Evolutionary conservation across 1,140 invertebrate species (phyloP).

Genomic region (Panagrolaimus sp.): DNA sequence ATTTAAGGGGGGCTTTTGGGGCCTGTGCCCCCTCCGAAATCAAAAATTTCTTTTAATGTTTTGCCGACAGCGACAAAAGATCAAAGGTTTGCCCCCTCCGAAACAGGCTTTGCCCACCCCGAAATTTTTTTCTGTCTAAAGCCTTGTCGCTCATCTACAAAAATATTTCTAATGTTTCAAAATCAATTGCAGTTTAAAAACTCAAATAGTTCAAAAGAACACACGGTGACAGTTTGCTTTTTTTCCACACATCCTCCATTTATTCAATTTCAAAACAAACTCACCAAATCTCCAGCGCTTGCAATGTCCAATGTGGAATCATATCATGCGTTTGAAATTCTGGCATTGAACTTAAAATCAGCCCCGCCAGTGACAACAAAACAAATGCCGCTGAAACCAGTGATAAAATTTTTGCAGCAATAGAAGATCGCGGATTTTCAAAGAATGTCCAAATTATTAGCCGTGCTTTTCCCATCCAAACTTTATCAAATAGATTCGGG

Average conservation of each 20-base stretch:
- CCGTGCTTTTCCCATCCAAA: slow-evolving; percentile 39
- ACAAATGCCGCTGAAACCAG: slow-evolving; percentile 54
- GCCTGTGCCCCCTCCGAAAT: too few relatives aligned
- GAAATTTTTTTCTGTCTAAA: too few relatives aligned
- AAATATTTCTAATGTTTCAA: too few relatives aligned
- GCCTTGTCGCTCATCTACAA: too few relatives aligned
- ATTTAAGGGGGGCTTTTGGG: too few relatives aligned
- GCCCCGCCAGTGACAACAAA: slow-evolving; percentile 49
- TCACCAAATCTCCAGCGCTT: slow-evolving; percentile 36
- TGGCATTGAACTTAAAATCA: slow-evolving; percentile 53
- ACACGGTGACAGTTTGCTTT: too few relatives aligned
- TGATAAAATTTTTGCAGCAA: slow-evolving; percentile 50
- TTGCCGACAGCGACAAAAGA: too few relatives aligned
- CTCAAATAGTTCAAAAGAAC: too few relatives aligned
- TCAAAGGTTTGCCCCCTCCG: too few relatives aligned
- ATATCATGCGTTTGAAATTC: slow-evolving; percentile 51
- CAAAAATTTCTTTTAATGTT: too few relatives aligned
- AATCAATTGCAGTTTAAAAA: too few relatives aligned
- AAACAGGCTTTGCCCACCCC: too few relatives aligned
- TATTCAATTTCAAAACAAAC: neutral
- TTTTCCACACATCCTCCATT: neutral
- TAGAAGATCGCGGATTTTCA: slow-evolving; percentile 54
- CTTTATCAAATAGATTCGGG: slow-evolving; percentile 47
- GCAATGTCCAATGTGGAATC: slow-evolving; percentile 39
- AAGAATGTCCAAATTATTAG: slow-evolving; percentile 44